Conservation (phyloP, 1,140 invertebrate genomes). For the Antheraea pernyi region DNA sequence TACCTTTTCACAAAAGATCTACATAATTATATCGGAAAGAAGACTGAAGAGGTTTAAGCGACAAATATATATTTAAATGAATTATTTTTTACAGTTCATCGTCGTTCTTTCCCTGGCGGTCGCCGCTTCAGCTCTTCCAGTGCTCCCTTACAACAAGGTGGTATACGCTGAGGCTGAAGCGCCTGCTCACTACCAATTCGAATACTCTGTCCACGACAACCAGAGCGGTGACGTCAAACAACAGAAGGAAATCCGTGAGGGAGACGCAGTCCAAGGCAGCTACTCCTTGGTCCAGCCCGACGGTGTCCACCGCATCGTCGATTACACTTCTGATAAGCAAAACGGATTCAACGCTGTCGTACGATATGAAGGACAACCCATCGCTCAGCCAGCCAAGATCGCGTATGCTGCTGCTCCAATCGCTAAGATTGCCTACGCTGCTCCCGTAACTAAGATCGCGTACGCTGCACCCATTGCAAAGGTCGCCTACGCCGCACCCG, state of each 20-base stretch:
- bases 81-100: conserved; percentile 16
- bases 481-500: conserved; percentile 36
- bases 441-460: conserved; percentile 29
- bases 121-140: conserved; percentile 43
- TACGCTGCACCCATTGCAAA: conserved; percentile 38
- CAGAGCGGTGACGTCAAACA: too few relatives aligned
- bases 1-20: too few relatives aligned
- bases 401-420: conserved; percentile 26
- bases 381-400: conserved; percentile 25
- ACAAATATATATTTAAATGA: background rate
- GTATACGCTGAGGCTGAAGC: conserved; percentile 73
- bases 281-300: too few relatives aligned
- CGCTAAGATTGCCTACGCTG: conserved; percentile 35
- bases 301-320: conserved; percentile 80
- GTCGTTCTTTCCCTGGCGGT: conserved; percentile 46
- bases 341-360: conserved; percentile 56
- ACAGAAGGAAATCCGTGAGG: too few relatives aligned
- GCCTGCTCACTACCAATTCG: conserved; percentile 83
- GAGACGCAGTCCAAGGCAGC: too few relatives aligned
- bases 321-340: conserved; percentile 77
- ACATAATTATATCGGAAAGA: too few relatives aligned
- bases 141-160: conserved; percentile 42
- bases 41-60: too few relatives aligned
- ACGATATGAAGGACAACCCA: conserved; percentile 49
- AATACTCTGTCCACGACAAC: conserved; percentile 17